Percentiles rank a stretch among this genome's conserved stretches.
Conservation (phyloP, 2,113 vertebrate genomes). For the Colossoma macropomum region DNA sequence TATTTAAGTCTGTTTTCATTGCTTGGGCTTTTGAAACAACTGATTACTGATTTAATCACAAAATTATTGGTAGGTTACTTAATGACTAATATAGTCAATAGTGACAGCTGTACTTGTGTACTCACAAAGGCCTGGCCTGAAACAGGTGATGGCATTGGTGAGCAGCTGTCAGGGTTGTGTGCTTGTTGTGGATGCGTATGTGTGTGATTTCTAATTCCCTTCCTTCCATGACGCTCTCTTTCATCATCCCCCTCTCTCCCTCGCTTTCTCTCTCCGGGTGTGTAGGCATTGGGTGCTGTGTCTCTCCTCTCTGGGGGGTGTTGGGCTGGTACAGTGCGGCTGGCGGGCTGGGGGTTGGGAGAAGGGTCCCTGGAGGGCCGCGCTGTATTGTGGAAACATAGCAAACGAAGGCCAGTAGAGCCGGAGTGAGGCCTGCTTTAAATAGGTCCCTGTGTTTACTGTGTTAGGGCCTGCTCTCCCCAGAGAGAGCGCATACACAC, state of each 20-base stretch:
- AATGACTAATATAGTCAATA: background rate
- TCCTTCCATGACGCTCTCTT: slow-evolving; percentile 49
- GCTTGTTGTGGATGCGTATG: slow-evolving; percentile 5
- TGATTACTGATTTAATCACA: too few relatives aligned
- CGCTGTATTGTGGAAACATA: slow-evolving; percentile 51
- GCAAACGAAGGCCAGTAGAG: slow-evolving; percentile 44
- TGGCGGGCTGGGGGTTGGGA: slow-evolving; percentile 21
- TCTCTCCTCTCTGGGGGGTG: slow-evolving; percentile 31
- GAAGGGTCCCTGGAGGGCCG: slow-evolving; percentile 20
- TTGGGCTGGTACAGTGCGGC: slow-evolving; percentile 39
- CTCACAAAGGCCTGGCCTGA: slow-evolving; percentile 31
- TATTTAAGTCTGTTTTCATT: too few relatives aligned
- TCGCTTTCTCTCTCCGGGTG: slow-evolving; percentile 17
- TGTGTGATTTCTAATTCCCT: slow-evolving; percentile 50
- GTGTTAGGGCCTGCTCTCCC: slow-evolving; percentile 49
- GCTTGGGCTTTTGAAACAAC: too few relatives aligned
- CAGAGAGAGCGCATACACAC: slow-evolving; percentile 32
- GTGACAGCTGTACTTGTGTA: background rate
- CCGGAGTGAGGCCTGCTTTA: slow-evolving; percentile 56
- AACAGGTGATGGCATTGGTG: slow-evolving; percentile 57
- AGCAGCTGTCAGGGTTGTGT: slow-evolving; percentile 62
- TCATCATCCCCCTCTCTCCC: slow-evolving; percentile 40
- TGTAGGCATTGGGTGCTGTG: slow-evolving; percentile 51
- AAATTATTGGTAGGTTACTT: too few relatives aligned
- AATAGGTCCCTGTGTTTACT: slow-evolving; percentile 62